phyloP scores from a whole-genome alignment of 2,888 invertebrate species.

The Torymus aiolomorphi region DNA sequence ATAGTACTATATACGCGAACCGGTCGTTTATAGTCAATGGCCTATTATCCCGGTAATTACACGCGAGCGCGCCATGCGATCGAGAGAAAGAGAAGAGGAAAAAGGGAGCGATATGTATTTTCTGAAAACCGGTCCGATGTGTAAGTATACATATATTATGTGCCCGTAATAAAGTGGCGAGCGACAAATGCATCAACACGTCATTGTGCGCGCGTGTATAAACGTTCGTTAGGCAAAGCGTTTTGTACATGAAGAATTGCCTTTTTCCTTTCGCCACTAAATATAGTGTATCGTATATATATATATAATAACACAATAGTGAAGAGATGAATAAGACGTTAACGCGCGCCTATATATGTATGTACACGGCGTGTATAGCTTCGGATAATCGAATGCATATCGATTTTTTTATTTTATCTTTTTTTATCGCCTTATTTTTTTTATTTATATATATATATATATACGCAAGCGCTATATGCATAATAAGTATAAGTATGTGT shows the following conservation, averaged over 20 bases:
- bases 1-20: neutral
- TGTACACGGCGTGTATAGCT: too few relatives aligned
- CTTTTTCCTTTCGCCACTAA: neutral
- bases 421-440: too few relatives aligned
- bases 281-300: too few relatives aligned
- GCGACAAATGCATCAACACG: neutral
- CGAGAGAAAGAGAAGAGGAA: neutral
- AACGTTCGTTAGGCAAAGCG: neutral
- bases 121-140: conserved; percentile 17
- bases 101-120: neutral
- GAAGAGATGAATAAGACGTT: too few relatives aligned
- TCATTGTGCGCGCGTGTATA: neutral
- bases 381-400: too few relatives aligned
- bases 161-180: neutral
- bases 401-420: too few relatives aligned
- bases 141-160: too few relatives aligned
- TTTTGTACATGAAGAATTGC: conserved; percentile 14
- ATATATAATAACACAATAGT: too few relatives aligned
- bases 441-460: too few relatives aligned
- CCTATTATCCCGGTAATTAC: conserved; percentile 17
- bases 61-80: neutral
- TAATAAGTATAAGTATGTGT: neutral
- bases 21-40: conserved; percentile 10
- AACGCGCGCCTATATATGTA: too few relatives aligned
- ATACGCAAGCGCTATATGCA: neutral